Base-by-base conservation (phyloP, 2,888 invertebrate genomes). In the Oasisia sp. region DNA sequence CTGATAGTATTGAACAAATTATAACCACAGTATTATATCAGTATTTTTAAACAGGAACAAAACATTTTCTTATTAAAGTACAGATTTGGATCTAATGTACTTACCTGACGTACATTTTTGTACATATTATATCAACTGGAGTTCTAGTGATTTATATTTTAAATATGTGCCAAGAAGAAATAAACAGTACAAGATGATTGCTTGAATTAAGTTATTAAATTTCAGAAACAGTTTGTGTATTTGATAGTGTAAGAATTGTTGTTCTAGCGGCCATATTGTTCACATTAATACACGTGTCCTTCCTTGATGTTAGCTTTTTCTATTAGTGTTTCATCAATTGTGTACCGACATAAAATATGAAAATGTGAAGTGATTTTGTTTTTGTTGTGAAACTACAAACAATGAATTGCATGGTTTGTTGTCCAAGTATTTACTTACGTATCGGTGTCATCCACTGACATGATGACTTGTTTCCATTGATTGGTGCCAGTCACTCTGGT, bases 291-390 rank as follows among this genome's bases (percentile, higher is more conserved):
- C 27, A 74, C 27, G 74, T 74, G 74, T 27, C 74, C 74, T 74
- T 74, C 19, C 74, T 74, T 74, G 74, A 19, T 74, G 74, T 74
- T 56, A 56, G 56, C 56, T 56, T 3, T 74, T 74, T 74, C n/a
- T 74, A 74, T 74, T 74, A 74, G 74, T 19, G n/a, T n/a, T 74
- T 74, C 74, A 74, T 74, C 74, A 74, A 74, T 74, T 74, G 74
- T 74, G n/a, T 74, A 27, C 27, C 2, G 27, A 74, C 74, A 74
- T 14, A 74, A 74, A 74, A 19, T 74, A 27, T 74, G 74, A 74
- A 74, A 74, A 74, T 74, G 27, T 74, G 74, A 74, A 50, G 14
- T 38, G 38, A 38, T 38, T 50, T 50, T 50, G 50, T 50, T 74
- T 27, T 74, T 74, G 27, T 74, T 27, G 27, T 74, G 74, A 74